These are phyloP conservation scores for Otocyon megalotis DNA, from an alignment of 2,113 vertebrate species.

Conservation along the genomic window DNA sequence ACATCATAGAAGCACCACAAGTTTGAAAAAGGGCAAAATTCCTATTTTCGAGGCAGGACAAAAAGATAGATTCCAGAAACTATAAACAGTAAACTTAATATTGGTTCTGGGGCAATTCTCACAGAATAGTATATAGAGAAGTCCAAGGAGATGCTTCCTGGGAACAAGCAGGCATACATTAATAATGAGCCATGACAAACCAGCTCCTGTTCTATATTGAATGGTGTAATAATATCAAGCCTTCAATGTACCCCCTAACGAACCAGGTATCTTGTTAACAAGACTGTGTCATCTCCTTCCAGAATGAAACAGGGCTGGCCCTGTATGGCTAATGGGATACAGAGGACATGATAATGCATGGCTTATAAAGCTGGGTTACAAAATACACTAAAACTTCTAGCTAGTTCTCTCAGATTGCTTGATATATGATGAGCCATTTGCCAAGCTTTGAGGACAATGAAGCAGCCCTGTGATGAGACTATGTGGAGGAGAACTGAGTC, in stretches of 20 bases:
- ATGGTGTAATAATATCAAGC: not conserved
- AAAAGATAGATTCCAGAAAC: not conserved
- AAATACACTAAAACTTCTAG: not conserved
- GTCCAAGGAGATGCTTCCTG: not conserved
- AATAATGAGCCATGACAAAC: slow-evolving; percentile 7
- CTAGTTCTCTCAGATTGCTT: not conserved
- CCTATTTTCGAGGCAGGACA: not conserved
- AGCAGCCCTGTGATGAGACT: not conserved
- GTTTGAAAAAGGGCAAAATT: slow-evolving; percentile 20
- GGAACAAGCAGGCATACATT: not conserved
- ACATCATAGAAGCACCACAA: not conserved
- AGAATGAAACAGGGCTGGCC: not conserved
- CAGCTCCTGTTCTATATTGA: not conserved
- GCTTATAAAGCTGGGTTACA: not conserved
- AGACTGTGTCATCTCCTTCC: not conserved
- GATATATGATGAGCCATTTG: not conserved
- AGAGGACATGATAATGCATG: not conserved
- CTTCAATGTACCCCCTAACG: not conserved
- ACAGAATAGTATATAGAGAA: slow-evolving; percentile 6
- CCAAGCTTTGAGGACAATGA: not conserved
- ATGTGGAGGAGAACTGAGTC: not conserved
- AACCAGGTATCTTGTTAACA: not conserved
- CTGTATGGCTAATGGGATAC: not conserved
- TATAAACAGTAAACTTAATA: slow-evolving; percentile 23
- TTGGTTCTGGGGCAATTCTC: slow-evolving; percentile 17